A percentile compares a stretch with the other conserved stretches of the same genome.
Evolutionary conservation across 2,888 invertebrate species (phyloP).

Genomic region (Drosophila suboccidentalis): DNA sequence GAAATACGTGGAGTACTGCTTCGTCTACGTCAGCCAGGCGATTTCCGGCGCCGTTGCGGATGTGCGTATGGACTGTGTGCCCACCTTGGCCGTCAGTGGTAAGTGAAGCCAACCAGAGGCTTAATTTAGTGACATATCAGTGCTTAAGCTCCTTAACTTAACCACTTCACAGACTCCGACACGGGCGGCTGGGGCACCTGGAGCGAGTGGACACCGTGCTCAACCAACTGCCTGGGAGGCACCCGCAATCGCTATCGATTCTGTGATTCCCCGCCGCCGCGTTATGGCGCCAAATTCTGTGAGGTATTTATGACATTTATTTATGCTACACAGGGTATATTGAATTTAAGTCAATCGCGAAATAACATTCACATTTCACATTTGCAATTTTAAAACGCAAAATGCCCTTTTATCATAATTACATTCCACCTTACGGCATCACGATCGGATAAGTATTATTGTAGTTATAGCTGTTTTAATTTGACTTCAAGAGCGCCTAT

Average conservation of each 20-base stretch:
- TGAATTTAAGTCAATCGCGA: too few species aligned
- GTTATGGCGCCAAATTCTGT: conserved; percentile 95
- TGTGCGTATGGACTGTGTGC: conserved; percentile 93
- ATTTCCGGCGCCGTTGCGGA: conserved; percentile 94
- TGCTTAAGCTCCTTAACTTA: conserved; percentile 26
- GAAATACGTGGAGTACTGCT: conserved; percentile 94
- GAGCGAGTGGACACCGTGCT: conserved; percentile 95
- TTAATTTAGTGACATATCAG: not conserved
- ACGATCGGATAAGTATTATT: too few species aligned
- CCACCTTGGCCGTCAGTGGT: conserved; percentile 93
- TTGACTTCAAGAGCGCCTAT: not conserved
- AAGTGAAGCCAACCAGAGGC: conserved; percentile 47
- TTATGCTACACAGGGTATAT: not conserved
- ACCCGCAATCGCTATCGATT: conserved; percentile 93
- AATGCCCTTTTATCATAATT: too few species aligned
- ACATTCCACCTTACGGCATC: too few species aligned
- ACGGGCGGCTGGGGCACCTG: conserved; percentile 92
- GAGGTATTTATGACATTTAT: conserved; percentile 88
- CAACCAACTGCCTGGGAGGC: conserved; percentile 91
- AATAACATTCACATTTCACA: too few species aligned
- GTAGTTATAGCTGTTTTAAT: too few species aligned
- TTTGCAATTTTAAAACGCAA: too few species aligned
- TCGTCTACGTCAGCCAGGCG: conserved; percentile 94
- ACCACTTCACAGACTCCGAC: conserved; percentile 88
- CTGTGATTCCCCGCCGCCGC: conserved; percentile 95